phyloP scores from a whole-genome alignment of 2,797 vertebrate genomes.

The Takifugu ocellatus region DNA sequence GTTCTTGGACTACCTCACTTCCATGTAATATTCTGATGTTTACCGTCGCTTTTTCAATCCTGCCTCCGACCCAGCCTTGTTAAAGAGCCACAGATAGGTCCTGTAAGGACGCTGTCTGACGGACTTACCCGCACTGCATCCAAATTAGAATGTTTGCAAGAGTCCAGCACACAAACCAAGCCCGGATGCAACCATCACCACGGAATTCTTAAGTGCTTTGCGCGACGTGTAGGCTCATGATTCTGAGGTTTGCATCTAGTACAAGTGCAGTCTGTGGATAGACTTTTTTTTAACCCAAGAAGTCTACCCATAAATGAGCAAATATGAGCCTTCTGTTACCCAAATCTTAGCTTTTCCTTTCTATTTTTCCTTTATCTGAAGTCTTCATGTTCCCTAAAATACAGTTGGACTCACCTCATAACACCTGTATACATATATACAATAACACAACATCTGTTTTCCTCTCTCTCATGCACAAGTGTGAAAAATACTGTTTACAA shows the following conservation, averaged over 20 bases:
- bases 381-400: no score
- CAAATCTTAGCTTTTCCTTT: no score
- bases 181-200: constrained; percentile 24
- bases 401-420: no score
- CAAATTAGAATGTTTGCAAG: constrained; percentile 50
- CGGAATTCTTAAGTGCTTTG: constrained; percentile 31
- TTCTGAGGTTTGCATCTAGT: constrained; percentile 49
- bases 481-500: background rate
- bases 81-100: constrained; percentile 48
- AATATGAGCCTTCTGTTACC: constrained; percentile 10
- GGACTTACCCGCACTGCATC: constrained; percentile 42
- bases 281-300: constrained; percentile 43
- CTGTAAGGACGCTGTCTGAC: constrained; percentile 62
- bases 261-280: background rate
- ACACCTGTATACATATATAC: no score
- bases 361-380: no score
- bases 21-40: constrained; percentile 58
- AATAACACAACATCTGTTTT: background rate
- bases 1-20: constrained; percentile 61
- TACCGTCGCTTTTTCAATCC: constrained; percentile 48
- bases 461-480: constrained; percentile 1
- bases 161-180: constrained; percentile 47
- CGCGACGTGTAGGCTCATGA: constrained; percentile 26
- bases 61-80: constrained; percentile 46
- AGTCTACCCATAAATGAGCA: constrained; percentile 42